Evolutionary conservation across 2,113 vertebrate species (phyloP).

Genomic region (Aramus guarauna): DNA sequence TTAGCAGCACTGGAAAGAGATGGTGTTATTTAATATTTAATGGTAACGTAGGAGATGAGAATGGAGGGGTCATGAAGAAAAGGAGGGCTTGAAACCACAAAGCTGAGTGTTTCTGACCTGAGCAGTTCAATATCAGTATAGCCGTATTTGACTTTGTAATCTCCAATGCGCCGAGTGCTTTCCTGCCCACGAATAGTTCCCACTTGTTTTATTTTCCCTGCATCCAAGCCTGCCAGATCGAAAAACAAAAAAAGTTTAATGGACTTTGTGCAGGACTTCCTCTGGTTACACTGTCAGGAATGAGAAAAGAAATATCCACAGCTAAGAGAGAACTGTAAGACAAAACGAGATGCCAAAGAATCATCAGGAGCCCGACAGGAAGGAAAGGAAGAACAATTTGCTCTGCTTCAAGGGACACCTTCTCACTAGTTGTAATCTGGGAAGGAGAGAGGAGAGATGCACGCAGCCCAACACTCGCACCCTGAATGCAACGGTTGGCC

Average conservation of each 20-base stretch:
- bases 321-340: background rate
- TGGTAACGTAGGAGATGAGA: background rate
- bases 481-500: background rate
- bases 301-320: background rate
- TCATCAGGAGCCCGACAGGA: background rate
- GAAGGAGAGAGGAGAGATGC: background rate
- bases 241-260: background rate
- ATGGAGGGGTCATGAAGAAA: background rate
- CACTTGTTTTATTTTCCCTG: constrained; percentile 86
- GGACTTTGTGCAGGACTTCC: background rate
- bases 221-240: constrained; percentile 84
- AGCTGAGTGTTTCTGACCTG: constrained; percentile 77
- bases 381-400: background rate
- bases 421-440: background rate
- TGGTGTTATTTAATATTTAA: background rate
- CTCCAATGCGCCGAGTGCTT: constrained; percentile 93
- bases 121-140: constrained; percentile 92
- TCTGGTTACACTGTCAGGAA: background rate
- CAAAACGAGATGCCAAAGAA: background rate
- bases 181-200: constrained; percentile 88
- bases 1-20: constrained; percentile 82
- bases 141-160: constrained; percentile 93
- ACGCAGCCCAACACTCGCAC: background rate
- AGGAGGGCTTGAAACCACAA: background rate
- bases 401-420: background rate